Percentiles rank a stretch among this genome's conserved stretches.
These are phyloP conservation scores for Cheilinus undulatus DNA, from an alignment of 2,113 vertebrate species.

Conservation along the genomic window DNA sequence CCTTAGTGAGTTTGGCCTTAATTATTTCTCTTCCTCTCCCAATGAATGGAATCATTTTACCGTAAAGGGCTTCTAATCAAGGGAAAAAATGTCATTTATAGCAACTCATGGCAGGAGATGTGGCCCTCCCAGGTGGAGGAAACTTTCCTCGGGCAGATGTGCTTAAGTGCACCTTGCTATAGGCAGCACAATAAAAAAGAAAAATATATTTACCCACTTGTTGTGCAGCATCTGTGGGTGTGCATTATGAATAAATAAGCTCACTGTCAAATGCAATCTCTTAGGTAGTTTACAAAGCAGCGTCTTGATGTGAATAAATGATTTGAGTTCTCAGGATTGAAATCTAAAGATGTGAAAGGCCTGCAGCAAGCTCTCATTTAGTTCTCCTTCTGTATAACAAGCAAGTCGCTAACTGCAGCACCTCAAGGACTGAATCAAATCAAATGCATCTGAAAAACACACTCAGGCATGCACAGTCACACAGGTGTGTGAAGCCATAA, in stretches of 20 bases:
- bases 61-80: conserved; percentile 76
- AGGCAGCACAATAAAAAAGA: conserved; percentile 20
- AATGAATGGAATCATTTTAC: conserved; percentile 77
- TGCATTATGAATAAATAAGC: conserved; percentile 67
- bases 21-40: conserved; percentile 75
- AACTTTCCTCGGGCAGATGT: conserved; percentile 49
- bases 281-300: conserved; percentile 65
- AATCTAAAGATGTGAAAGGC: conserved; percentile 60
- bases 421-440: conserved; percentile 37
- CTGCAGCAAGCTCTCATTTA: conserved; percentile 60
- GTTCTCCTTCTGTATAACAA: conserved; percentile 60
- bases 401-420: conserved; percentile 39
- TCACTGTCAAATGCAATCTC: conserved; percentile 61
- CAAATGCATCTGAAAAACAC: conserved; percentile 28
- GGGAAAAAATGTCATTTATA: conserved; percentile 51
- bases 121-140: conserved; percentile 24
- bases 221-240: conserved; percentile 58
- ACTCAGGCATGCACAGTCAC: conserved; percentile 30
- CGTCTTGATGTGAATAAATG: conserved; percentile 72
- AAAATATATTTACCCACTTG: conserved; percentile 43
- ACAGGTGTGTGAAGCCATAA: conserved; percentile 16
- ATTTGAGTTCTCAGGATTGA: conserved; percentile 67
- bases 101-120: conserved; percentile 41
- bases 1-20: conserved; percentile 79
- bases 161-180: conserved; percentile 52